A percentile compares a stretch with the other conserved stretches of the same genome.
Evolutionary conservation across 2,888 invertebrate genomes (phyloP).

Genomic region (Melieria omissa): DNA sequence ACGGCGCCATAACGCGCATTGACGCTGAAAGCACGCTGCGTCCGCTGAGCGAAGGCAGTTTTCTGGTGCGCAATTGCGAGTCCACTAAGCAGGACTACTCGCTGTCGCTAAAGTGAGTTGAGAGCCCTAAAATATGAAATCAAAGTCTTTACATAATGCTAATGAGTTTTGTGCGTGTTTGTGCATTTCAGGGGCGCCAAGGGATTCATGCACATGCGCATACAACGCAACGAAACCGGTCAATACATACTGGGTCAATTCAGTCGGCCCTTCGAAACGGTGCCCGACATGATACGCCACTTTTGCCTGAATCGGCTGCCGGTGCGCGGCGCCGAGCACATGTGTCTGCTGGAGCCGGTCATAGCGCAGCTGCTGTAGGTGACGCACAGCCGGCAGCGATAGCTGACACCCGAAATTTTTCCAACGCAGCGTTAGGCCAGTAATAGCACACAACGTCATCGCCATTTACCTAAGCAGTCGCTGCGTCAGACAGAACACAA

Average conservation of each 20-base stretch:
- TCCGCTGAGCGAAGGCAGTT: slow-evolving; percentile 89
- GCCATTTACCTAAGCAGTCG: no score
- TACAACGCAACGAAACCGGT: slow-evolving; percentile 81
- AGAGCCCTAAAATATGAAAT: neutral
- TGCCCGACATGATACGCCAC: slow-evolving; percentile 95
- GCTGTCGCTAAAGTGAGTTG: slow-evolving; percentile 90
- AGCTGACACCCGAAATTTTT: no score
- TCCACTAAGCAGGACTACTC: slow-evolving; percentile 94
- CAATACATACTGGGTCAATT: slow-evolving; percentile 92
- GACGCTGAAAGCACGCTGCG: slow-evolving; percentile 91
- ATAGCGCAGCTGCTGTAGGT: slow-evolving; percentile 80
- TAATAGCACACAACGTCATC: no score
- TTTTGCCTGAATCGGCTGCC: slow-evolving; percentile 93
- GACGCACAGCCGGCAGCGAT: neutral
- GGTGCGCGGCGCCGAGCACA: slow-evolving; percentile 95
- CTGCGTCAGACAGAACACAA: no score
- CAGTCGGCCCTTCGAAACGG: slow-evolving; percentile 89
- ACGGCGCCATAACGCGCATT: slow-evolving; percentile 89
- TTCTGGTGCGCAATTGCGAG: slow-evolving; percentile 93
- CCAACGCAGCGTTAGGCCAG: no score
- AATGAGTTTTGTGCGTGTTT: neutral
- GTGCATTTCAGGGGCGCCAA: slow-evolving; percentile 80
- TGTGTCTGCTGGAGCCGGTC: slow-evolving; percentile 92
- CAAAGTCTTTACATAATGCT: neutral
- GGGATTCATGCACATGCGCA: slow-evolving; percentile 98